Base-by-base conservation (phyloP, 2,888 invertebrate genomes). In the Nephrotoma guestfalica region DNA sequence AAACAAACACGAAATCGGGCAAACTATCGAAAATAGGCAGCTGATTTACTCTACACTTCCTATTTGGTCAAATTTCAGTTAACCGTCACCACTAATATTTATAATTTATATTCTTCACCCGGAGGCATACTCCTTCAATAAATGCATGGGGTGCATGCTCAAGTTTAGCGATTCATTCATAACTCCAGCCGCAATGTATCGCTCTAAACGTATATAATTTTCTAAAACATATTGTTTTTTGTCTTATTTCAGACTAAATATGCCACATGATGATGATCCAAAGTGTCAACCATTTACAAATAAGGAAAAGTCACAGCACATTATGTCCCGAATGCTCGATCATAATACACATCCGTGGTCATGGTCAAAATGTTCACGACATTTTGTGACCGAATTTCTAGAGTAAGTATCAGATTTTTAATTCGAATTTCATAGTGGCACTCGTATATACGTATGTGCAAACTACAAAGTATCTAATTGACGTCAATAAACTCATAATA, bases 321-420 rank as follows among this genome's bases (percentile, higher is more conserved):
- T 97, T 57, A 97, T 97, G 97, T 95, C 96, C 11, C 94, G 96
- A 83, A 95, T 95, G 90, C 92, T 97, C 89, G 96, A 96, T 89
- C 94, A 95, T 89, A 95, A 96, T 89, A 95, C 96, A 15, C 94
- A 95, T 91, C 97, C 97, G 0, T 97, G 97, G 96, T 94, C 95
- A 87, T 97, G 97, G 97, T 97, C 97, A 2, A 93, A 94, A 87
- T 97, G 97, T 91, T 96, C 96, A 83, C 93, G 94, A 87, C 94
- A 95, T 90, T 95, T 93, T 90, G 93, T 95, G 88, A 95, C 95
- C 6, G 95, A 96, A 89, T 96, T 95, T 91, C 92, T 97, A 87
- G 96, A 96, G 96, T 97, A 92, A 94, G 95, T 94, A 87, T 84
- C 9, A 13, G 18, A 42, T 86, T 86, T 30, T 43, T 83, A 42